These are phyloP conservation scores for Drosophila trapezifrons DNA, from an alignment of 1,140 invertebrate species.

Conservation along the genomic window DNA sequence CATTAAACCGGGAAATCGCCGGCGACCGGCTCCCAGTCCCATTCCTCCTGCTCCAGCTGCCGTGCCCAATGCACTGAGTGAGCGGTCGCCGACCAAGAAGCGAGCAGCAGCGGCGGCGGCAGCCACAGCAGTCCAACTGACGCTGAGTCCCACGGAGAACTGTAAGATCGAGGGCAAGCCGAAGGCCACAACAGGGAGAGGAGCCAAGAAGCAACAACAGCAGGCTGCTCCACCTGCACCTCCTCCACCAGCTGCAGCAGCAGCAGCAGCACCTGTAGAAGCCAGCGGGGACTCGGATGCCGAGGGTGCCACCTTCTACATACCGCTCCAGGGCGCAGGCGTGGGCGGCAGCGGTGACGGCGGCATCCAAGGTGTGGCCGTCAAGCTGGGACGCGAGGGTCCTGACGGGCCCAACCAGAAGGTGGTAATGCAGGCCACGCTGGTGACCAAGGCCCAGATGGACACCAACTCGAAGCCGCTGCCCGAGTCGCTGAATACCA, in stretches of 20 bases:
- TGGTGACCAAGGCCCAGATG: slow-evolving; percentile 87
- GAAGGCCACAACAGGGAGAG: slow-evolving; percentile 42
- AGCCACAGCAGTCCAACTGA: slow-evolving; percentile 75
- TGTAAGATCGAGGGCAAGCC: slow-evolving; percentile 69
- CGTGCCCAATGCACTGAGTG: slow-evolving; percentile 81
- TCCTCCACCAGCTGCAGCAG: slow-evolving; percentile 31
- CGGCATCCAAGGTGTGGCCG: slow-evolving; percentile 88
- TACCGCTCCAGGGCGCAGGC: slow-evolving; percentile 87
- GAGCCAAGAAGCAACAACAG: slow-evolving; percentile 60
- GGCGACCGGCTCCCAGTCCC: slow-evolving; percentile 21
- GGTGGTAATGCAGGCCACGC: slow-evolving; percentile 88
- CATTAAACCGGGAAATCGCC: slow-evolving; percentile 44
- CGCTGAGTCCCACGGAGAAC: slow-evolving; percentile 77
- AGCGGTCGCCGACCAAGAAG: slow-evolving; percentile 76
- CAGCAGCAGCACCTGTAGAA: slow-evolving; percentile 20
- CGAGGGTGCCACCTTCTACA: slow-evolving; percentile 88
- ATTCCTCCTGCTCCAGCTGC: slow-evolving; percentile 68
- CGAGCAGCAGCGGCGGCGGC: slow-evolving; percentile 67
- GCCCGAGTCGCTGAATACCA: slow-evolving; percentile 70
- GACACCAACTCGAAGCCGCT: slow-evolving; percentile 84
- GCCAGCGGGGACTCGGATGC: slow-evolving; percentile 73
- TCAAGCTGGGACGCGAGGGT: slow-evolving; percentile 88
- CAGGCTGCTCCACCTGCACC: slow-evolving; percentile 16
- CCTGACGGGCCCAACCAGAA: slow-evolving; percentile 87
- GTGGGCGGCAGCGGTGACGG: slow-evolving; percentile 84